Evolutionary conservation across 2,113 vertebrate genomes (phyloP).

Genomic region (Eira barbara): DNA sequence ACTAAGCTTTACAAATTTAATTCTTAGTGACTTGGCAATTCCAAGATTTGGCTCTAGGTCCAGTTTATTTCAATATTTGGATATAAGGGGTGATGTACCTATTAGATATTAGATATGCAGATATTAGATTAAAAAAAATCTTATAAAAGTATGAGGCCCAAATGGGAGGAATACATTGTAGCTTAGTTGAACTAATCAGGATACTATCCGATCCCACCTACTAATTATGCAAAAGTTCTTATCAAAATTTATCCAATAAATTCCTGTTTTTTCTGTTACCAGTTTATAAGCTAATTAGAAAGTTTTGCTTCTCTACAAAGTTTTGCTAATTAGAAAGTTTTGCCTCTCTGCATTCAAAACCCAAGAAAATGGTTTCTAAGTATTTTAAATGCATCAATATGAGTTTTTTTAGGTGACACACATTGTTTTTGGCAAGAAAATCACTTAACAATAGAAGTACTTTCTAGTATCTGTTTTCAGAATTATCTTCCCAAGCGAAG

Average conservation of each 20-base stretch:
- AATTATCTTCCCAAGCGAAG: background rate
- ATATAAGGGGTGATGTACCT: background rate
- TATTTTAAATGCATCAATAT: background rate
- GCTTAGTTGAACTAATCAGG: background rate
- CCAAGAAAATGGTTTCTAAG: background rate
- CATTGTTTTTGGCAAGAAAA: background rate
- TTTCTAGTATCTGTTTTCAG: conserved; percentile 18
- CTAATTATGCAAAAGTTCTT: background rate
- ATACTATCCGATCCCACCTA: background rate
- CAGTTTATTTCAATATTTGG: background rate
- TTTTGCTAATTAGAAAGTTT: background rate
- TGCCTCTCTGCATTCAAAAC: background rate
- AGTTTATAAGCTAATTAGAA: background rate
- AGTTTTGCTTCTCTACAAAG: background rate
- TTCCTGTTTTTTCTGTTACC: background rate
- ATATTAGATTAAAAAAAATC: background rate
- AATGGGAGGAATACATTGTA: background rate
- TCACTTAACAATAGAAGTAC: background rate
- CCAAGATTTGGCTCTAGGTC: background rate
- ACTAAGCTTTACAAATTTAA: background rate
- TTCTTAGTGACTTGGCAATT: background rate
- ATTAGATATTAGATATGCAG: too few relatives aligned
- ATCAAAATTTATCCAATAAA: background rate
- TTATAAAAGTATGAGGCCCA: background rate
- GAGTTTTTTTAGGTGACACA: background rate